phyloP scores from a whole-genome alignment of 2,113 vertebrate species.

The Xiphophorus hellerii region DNA sequence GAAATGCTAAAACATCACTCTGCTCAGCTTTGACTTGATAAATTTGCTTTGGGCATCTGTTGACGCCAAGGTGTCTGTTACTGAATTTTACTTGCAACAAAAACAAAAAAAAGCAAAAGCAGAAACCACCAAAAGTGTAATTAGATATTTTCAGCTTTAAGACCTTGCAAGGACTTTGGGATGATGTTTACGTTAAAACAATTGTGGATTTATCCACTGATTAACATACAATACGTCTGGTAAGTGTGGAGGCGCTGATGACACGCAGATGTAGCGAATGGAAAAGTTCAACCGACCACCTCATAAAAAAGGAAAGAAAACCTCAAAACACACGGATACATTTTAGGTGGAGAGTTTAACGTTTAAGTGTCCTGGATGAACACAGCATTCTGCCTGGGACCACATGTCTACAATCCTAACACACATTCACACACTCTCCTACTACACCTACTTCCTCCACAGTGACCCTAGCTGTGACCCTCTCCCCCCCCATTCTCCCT shows the following conservation, averaged over 20 bases:
- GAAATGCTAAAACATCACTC: constrained; percentile 44
- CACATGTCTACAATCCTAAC: constrained; percentile 4
- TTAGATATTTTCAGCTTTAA: constrained; percentile 12
- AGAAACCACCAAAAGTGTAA: not conserved
- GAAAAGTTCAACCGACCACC: constrained; percentile 18
- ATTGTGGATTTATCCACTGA: constrained; percentile 19
- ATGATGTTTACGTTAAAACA: constrained; percentile 19
- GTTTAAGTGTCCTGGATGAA: constrained; percentile 9
- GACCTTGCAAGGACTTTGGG: not conserved
- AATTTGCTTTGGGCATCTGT: constrained; percentile 19
- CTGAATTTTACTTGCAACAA: not conserved
- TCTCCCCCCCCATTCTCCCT: not conserved
- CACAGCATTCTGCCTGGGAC: not conserved
- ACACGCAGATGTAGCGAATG: constrained; percentile 14
- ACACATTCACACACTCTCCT: constrained; percentile 9
- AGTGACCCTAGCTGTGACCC: constrained; percentile 50
- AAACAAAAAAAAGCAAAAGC: not conserved
- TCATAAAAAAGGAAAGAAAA: not conserved
- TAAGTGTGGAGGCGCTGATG: constrained; percentile 17
- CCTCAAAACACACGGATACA: constrained; percentile 1
- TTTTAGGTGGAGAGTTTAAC: constrained; percentile 3
- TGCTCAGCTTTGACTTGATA: constrained; percentile 28
- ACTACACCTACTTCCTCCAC: constrained; percentile 43
- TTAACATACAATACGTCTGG: constrained; percentile 1
- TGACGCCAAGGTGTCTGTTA: not conserved